phyloP scores from a whole-genome alignment of 1,140 invertebrate genomes.

The Xylocopa sonorina region DNA sequence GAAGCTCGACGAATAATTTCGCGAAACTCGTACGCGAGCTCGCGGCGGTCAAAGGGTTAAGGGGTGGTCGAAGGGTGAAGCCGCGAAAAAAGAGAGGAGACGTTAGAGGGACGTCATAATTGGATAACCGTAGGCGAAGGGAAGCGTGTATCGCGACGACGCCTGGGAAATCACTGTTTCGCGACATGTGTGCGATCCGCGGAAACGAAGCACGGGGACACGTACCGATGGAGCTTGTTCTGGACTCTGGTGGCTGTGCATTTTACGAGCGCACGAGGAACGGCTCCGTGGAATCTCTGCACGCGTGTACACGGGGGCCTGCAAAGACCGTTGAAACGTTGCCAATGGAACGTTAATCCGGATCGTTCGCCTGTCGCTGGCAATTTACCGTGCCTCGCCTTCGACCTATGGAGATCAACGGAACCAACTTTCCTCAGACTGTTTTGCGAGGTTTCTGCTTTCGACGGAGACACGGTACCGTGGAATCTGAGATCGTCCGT shows the following conservation, averaged over 20 bases:
- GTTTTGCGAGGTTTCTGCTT: not conserved
- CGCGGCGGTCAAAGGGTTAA: too few relatives aligned
- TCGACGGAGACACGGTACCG: not conserved
- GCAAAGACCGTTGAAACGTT: slow-evolving; percentile 45
- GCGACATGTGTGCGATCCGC: slow-evolving; percentile 41
- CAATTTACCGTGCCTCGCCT: slow-evolving; percentile 37
- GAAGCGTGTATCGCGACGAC: slow-evolving; percentile 5
- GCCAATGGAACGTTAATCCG: slow-evolving; percentile 55
- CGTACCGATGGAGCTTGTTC: not conserved
- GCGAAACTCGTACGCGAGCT: too few relatives aligned
- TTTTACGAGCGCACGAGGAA: slow-evolving; percentile 47
- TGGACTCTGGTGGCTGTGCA: not conserved
- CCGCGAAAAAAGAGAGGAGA: not conserved
- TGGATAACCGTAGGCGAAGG: slow-evolving; percentile 3
- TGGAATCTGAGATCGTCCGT: too few relatives aligned
- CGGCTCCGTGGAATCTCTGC: not conserved
- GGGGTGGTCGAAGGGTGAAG: too few relatives aligned
- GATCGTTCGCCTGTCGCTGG: slow-evolving; percentile 34
- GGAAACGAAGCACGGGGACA: slow-evolving; percentile 36
- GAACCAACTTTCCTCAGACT: not conserved
- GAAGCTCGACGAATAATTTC: too few relatives aligned
- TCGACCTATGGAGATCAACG: not conserved
- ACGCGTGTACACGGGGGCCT: not conserved
- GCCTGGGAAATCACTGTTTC: slow-evolving; percentile 48
- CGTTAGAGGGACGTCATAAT: slow-evolving; percentile 1